phyloP scores from a whole-genome alignment of 2,797 vertebrate genomes.

The Harpagifer antarcticus region DNA sequence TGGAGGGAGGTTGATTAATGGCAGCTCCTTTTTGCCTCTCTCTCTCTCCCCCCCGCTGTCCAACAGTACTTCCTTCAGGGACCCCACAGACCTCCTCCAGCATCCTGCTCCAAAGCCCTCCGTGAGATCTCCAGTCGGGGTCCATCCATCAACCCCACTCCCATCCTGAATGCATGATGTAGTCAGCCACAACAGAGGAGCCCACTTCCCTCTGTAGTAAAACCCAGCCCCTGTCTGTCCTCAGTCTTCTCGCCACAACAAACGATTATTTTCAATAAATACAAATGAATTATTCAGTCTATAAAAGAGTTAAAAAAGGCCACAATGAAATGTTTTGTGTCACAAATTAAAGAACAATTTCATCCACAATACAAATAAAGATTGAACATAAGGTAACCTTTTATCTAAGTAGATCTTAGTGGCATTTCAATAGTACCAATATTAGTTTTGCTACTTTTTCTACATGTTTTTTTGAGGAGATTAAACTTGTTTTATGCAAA shows the following conservation, averaged over 20 bases:
- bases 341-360: neutral
- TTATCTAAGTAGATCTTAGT: neutral
- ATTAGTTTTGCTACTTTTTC: neutral
- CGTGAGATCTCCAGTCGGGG: slow-evolving; percentile 77
- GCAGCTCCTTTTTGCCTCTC: slow-evolving; percentile 36
- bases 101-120: slow-evolving; percentile 75
- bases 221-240: slow-evolving; percentile 48
- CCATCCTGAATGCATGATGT: slow-evolving; percentile 46
- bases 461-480: neutral
- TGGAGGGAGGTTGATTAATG: slow-evolving; percentile 85
- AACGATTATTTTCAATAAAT: neutral
- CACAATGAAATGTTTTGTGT: neutral
- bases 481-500: neutral
- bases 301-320: neutral
- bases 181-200: slow-evolving; percentile 53
- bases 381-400: neutral
- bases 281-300: neutral
- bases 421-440: neutral
- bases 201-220: slow-evolving; percentile 44
- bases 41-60: slow-evolving; percentile 14
- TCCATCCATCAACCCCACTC: slow-evolving; percentile 82
- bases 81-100: slow-evolving; percentile 70
- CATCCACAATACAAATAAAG: neutral
- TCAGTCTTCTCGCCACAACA: slow-evolving; percentile 20
- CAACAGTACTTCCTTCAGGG: slow-evolving; percentile 64